Base-by-base conservation (phyloP, 2,888 invertebrate genomes). In the Chrysolina oricalcia region DNA sequence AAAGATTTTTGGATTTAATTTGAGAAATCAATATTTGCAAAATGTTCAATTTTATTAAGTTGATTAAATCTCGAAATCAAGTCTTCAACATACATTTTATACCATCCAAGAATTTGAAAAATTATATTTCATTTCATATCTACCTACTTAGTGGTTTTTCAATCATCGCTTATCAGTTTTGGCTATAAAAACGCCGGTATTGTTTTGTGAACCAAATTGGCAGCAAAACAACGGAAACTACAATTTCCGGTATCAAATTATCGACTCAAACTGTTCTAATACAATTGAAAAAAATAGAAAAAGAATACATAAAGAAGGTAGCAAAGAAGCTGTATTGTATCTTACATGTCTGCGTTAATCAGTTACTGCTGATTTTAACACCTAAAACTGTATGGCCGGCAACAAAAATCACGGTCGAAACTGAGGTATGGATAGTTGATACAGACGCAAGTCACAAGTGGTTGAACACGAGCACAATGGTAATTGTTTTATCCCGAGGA, bases 401-500 rank as follows among this genome's bases (percentile, higher is more conserved):
- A 53, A 53, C 21, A 53, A 21, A 53, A 53, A 53, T 53, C 53
- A 53, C 53, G 21, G 13, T 53, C 21, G 21, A 53, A 53, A 53
- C 53, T 53, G 53, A 53, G 21, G 21, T 19, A 53, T 23, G 4
- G 13, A 19, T 53, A 10, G 53, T 53, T 21, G 21, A 13, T 53
- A 11, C 19, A 21, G 21, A 5, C 21, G 13, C 11, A 21, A 53
- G 53, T 53, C 53, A 53, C 53, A 53, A 53, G 53, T 53, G 53
- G 53, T 53, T 53, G 53, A 21, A 53, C 53, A 53, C 53, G 53
- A 53, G 2, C 11, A 53, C 53, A 53, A 21, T 53, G 15, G 15
- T 53, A 21, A 21, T 53, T 9, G 53, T 53, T 53, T 53, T 15
- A 53, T 53, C 53, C 53, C 53, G 53, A 53, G 53, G 53, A 53